Conservation (phyloP, 2,113 vertebrate genomes). For the Percina caprodes region DNA sequence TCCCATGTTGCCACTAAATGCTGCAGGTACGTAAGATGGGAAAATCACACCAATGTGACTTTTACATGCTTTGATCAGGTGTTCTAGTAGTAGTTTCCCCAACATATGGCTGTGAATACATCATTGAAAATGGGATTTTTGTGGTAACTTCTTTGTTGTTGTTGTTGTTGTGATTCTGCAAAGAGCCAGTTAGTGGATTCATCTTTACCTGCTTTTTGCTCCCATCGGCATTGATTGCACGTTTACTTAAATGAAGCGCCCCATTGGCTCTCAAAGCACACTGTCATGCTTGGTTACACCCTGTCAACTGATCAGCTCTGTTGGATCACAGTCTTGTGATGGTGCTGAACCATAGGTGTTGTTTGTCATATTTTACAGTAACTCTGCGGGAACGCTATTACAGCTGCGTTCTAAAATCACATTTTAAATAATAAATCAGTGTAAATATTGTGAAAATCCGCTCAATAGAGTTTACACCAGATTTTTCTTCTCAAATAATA, state of each 20-base stretch:
- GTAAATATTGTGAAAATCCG: neutral
- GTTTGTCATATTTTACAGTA: constrained; percentile 34
- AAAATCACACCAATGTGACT: constrained; percentile 17
- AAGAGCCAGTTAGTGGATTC: constrained; percentile 28
- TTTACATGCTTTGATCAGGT: constrained; percentile 27
- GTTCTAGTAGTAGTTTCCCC: neutral
- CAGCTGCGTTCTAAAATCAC: neutral
- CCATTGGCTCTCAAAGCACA: constrained; percentile 68
- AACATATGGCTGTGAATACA: neutral
- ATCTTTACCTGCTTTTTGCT: constrained; percentile 53
- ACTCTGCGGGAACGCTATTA: neutral
- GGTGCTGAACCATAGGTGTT: constrained; percentile 20
- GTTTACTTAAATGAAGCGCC: constrained; percentile 73
- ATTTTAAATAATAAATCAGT: constrained; percentile 17
- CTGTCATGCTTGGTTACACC: constrained; percentile 70
- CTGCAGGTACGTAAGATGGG: constrained; percentile 3
- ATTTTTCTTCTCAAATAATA: neutral
- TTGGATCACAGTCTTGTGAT: constrained; percentile 53
- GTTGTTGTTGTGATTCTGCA: constrained; percentile 12
- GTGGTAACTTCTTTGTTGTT: neutral
- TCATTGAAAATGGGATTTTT: constrained; percentile 10
- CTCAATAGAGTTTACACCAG: neutral
- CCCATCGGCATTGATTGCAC: constrained; percentile 66
- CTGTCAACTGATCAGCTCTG: constrained; percentile 63
- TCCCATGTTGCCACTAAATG: neutral